Percentiles rank a stretch among this genome's conserved stretches.
Evolutionary conservation across 2,797 vertebrate genomes (phyloP).

Genomic region (Cossypha niveicapilla): DNA sequence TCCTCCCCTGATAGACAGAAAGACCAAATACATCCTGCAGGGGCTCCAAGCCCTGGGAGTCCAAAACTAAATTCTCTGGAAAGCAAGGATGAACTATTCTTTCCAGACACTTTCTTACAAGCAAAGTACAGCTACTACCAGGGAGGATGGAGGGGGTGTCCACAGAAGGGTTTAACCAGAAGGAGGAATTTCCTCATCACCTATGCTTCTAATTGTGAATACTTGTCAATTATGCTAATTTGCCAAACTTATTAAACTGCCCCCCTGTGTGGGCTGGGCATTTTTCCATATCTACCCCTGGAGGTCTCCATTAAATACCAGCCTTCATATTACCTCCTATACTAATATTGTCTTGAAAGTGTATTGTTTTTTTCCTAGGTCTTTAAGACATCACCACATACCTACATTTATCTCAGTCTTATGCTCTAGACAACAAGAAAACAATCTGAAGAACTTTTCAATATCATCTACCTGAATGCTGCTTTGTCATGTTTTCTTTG

Average conservation of each 20-base stretch:
- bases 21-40: neutral
- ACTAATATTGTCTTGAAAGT: neutral
- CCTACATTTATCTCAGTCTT: neutral
- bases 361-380: neutral
- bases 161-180: neutral
- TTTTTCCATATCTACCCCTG: neutral
- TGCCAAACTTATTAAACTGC: neutral
- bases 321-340: neutral
- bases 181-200: neutral
- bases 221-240: neutral
- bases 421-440: neutral
- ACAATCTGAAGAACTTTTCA: neutral
- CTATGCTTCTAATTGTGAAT: neutral
- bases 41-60: neutral
- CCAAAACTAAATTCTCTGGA: neutral
- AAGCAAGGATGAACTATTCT: neutral
- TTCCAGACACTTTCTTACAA: neutral
- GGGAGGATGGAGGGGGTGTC: rapidly evolving
- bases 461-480: neutral
- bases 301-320: neutral
- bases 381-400: neutral
- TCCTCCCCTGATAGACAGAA: neutral
- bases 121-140: neutral
- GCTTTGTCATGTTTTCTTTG: neutral
- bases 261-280: neutral